These are phyloP conservation scores for human (Homo sapiens) DNA, from an alignment of 2,113 vertebrate genomes.

Conservation along the genomic window DNA sequence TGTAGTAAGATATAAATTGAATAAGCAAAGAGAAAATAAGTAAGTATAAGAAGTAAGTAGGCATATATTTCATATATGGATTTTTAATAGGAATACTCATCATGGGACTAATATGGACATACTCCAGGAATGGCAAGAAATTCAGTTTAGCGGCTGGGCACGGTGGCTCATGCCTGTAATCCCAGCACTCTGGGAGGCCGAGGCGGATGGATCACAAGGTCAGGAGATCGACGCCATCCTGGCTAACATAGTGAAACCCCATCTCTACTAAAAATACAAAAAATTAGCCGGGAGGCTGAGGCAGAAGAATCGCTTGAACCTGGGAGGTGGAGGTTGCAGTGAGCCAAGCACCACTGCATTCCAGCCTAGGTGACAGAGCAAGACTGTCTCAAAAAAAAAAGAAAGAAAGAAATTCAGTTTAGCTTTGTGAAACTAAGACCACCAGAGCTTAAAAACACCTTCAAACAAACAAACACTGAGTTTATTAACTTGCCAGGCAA, in stretches of 20 bases:
- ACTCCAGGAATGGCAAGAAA: neutral
- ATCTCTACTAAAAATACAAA: no score
- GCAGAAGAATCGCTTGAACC: no score
- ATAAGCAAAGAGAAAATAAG: slow-evolving; percentile 18
- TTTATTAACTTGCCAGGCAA: slow-evolving; percentile 33
- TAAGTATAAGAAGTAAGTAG: neutral
- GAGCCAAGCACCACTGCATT: no score
- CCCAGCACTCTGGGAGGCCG: no score
- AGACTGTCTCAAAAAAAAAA: no score
- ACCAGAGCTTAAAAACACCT: slow-evolving; percentile 11
- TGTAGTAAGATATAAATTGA: neutral
- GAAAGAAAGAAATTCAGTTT: neutral
- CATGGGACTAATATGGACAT: neutral
- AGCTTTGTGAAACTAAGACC: slow-evolving; percentile 27
- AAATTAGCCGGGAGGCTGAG: no score
- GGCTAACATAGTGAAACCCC: no score
- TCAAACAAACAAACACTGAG: neutral
- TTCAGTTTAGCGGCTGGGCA: neutral
- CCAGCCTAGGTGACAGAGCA: no score
- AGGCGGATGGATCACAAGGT: no score
- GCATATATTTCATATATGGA: neutral
- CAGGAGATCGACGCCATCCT: no score
- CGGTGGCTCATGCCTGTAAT: no score
- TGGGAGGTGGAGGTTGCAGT: no score
- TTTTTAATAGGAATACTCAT: slow-evolving; percentile 8